Evolutionary conservation across 2,113 vertebrate genomes (phyloP).

Genomic region (Ginglymostoma cirratum): DNA sequence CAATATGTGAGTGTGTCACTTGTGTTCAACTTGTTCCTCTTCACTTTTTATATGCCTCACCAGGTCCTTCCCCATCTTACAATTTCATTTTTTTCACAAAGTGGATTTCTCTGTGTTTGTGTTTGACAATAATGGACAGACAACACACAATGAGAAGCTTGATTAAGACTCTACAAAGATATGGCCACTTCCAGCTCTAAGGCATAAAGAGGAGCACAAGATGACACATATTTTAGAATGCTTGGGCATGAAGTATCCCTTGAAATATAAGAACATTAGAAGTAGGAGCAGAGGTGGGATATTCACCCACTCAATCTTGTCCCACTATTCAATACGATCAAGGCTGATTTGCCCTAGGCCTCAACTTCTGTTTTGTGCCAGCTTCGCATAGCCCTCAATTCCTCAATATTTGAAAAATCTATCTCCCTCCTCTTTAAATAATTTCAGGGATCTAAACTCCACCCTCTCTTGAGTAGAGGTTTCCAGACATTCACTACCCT

Average conservation of each 20-base stretch:
- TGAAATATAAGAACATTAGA: neutral
- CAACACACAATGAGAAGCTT: neutral
- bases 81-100: neutral
- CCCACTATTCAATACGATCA: too few species aligned
- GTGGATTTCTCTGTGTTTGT: neutral
- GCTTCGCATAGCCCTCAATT: too few species aligned
- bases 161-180: neutral
- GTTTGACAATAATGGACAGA: neutral
- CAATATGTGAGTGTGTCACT: too few species aligned
- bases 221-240: neutral
- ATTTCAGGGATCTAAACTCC: too few species aligned
- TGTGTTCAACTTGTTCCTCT: neutral
- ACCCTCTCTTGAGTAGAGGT: too few species aligned
- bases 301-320: too few species aligned
- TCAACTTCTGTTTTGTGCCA: too few species aligned
- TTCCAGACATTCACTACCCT: too few species aligned
- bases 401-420: too few species aligned
- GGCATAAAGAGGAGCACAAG: neutral
- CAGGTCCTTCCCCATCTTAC: neutral
- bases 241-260: neutral
- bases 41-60: neutral
- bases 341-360: neutral
- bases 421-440: too few species aligned
- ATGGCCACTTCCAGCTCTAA: neutral
- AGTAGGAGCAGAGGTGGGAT: too few species aligned